Evolutionary conservation across 2,113 vertebrate species (phyloP), one percentile per base, ranked within the genome.

Genomic region (Oreotragus oreotragus): DNA sequence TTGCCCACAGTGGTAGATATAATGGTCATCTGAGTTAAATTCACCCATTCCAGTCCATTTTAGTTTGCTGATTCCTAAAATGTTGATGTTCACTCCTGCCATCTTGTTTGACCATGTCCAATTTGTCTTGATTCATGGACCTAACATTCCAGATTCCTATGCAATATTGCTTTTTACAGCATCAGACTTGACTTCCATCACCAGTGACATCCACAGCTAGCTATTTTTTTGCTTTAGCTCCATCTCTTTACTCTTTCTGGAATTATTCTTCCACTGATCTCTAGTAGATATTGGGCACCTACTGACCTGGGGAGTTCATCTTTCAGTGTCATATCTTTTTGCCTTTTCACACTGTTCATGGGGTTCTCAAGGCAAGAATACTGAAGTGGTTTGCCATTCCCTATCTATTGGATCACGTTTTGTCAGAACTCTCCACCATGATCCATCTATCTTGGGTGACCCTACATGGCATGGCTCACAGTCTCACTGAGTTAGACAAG

Each of bases 401-500:
- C 19, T 70, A 1, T 70, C 19, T 19, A 12, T 6, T 39, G 62
- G 33, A 70, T 19, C 64, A 70, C 9, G 19, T 39, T 70, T 70
- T 70, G 66, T 12, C 1, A 36, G 66, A 70, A 70, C 19, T 12
- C 19, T 39, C n/a, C 19, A 70, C 66, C 66, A 39, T 70, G 19
- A 36, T n/a, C 66, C 10, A 21, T 36, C 66, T 0, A 0, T 39
- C 19, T 23, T 39, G 19, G 19, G n/a, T 70, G 19, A 11, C 2
- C 5, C 19, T 39, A 70, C 66, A 6, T 23, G n/a, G 19, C 66
- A 23, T 23, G 19, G 66, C n/a, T 70, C 19, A 39, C 19, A 12
- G n/a, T 70, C 36, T 70, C 66, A 70, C 10, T 70, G 66, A 23
- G n/a, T 70, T 70, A 70, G 66, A 23, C 19, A 70, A 39, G n/a